A percentile compares a stretch with the other conserved stretches of the same genome.
phyloP scores from a whole-genome alignment of 2,113 vertebrate species.

The Phyllostomus hastatus region DNA sequence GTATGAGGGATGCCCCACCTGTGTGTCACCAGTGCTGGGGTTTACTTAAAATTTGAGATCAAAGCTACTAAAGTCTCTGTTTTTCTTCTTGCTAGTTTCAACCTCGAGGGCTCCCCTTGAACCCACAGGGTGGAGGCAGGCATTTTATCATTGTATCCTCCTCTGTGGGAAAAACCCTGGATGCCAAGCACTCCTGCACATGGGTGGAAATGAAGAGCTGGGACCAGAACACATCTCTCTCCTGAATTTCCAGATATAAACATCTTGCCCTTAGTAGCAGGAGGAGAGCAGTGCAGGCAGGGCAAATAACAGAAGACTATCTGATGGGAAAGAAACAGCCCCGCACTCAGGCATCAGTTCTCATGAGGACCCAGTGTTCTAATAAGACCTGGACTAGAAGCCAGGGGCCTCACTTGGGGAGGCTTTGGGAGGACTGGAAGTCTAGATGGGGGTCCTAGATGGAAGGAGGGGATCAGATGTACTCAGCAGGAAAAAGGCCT shows the following conservation, averaged over 20 bases:
- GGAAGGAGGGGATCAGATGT: neutral
- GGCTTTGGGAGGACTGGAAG: neutral
- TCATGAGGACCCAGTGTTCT: neutral
- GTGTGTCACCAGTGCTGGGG: accelerated
- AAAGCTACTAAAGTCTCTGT: neutral
- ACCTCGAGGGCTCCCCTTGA: neutral
- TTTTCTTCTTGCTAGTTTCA: neutral
- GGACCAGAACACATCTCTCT: neutral
- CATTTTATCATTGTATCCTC: neutral
- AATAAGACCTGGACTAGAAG: neutral
- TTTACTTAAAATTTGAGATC: neutral
- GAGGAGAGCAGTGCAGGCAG: no score
- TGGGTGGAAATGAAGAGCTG: neutral
- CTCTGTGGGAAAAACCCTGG: neutral
- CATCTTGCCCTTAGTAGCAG: neutral
- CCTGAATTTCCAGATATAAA: neutral
- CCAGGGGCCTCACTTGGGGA: neutral
- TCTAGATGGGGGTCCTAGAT: neutral
- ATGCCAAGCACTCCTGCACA: neutral
- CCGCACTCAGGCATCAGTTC: neutral
- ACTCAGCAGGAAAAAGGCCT: neutral
- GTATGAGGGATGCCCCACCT: neutral
- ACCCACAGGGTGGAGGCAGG: neutral
- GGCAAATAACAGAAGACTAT: neutral
- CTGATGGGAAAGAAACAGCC: neutral